A percentile compares a stretch with the other conserved stretches of the same genome.
Conservation (phyloP, 2,797 vertebrate genomes). For the Esox masquinongy region DNA sequence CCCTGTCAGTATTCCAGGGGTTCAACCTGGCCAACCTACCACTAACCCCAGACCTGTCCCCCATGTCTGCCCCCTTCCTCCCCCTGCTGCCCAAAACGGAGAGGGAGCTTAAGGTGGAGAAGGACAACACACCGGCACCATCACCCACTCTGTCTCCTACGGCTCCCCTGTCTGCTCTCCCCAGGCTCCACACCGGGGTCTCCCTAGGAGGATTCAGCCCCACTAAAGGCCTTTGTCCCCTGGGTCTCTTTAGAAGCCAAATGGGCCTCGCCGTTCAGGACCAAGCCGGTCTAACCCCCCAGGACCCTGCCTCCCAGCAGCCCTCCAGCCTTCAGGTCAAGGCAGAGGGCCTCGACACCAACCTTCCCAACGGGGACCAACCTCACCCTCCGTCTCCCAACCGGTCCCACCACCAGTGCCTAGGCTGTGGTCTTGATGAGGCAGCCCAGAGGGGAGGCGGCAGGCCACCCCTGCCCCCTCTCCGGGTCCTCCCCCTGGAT, state of each 20-base stretch:
- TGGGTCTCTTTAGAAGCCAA: constrained; percentile 69
- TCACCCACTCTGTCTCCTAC: background rate
- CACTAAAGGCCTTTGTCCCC: constrained; percentile 74
- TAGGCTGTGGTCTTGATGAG: constrained; percentile 55
- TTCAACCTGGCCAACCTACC: constrained; percentile 57
- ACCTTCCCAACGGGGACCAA: background rate
- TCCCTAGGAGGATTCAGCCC: constrained; percentile 71
- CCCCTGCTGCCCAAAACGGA: constrained; percentile 57
- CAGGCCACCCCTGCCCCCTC: constrained; percentile 68
- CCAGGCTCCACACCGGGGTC: constrained; percentile 56
- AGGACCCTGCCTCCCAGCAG: constrained; percentile 53
- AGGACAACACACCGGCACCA: constrained; percentile 11
- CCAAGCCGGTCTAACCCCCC: constrained; percentile 52
- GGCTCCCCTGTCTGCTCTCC: constrained; percentile 44
- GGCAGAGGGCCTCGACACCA: constrained; percentile 37
- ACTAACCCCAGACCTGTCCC: constrained; percentile 68
- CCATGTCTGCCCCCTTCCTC: constrained; percentile 52
- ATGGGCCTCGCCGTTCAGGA: constrained; percentile 58
- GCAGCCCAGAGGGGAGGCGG: constrained; percentile 34
- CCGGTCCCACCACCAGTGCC: constrained; percentile 61
- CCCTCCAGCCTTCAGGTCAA: constrained; percentile 62
- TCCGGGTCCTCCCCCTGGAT: constrained; percentile 78
- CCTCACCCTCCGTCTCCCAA: background rate
- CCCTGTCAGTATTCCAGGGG: constrained; percentile 32
- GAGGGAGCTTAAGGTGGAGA: constrained; percentile 44